Conservation (phyloP, 1,140 invertebrate species). For the Ostrea edulis region DNA sequence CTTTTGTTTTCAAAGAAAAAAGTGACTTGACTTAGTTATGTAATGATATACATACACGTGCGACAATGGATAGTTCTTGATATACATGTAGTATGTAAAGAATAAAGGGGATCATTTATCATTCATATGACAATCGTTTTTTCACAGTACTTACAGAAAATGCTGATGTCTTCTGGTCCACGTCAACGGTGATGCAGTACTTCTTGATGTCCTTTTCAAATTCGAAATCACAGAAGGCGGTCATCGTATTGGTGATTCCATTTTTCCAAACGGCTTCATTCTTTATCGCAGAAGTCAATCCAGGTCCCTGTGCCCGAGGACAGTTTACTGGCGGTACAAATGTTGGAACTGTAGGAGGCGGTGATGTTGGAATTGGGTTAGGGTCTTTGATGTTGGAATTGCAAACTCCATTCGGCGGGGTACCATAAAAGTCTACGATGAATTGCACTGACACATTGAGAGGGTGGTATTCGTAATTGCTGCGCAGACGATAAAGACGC, state of each 20-base stretch:
- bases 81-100: no score
- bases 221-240: background rate
- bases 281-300: background rate
- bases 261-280: background rate
- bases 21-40: no score
- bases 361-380: no score
- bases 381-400: background rate
- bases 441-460: background rate
- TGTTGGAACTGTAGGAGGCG: background rate
- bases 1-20: no score
- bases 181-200: background rate
- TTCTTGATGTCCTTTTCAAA: background rate
- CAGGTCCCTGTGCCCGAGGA: background rate
- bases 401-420: background rate
- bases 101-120: no score
- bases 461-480: background rate
- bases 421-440: background rate
- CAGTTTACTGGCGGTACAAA: background rate
- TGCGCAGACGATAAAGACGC: background rate
- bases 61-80: no score
- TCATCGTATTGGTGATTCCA: background rate
- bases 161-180: background rate
- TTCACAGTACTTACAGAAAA: background rate
- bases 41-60: no score
- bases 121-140: no score